Evolutionary conservation across 1,140 invertebrate species (phyloP).

Genomic region (Piezodorus guildinii): DNA sequence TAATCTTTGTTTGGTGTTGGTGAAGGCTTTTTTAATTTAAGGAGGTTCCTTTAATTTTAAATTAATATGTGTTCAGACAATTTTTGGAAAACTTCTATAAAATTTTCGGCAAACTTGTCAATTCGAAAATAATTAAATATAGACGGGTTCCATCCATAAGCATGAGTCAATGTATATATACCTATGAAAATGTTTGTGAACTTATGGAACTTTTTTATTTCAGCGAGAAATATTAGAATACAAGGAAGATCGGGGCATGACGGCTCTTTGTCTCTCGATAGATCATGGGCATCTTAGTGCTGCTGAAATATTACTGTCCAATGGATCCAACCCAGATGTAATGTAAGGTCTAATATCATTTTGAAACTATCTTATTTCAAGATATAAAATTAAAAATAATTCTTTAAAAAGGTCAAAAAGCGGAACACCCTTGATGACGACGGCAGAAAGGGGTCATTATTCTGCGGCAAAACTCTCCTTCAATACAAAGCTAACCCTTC

Average conservation of each 20-base stretch:
- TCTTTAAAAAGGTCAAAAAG: not conserved
- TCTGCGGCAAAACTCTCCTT: not conserved
- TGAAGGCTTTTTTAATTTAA: no score
- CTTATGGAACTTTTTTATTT: no score
- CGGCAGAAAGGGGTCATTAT: conserved; percentile 11
- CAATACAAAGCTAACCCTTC: conserved; percentile 4
- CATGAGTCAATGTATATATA: no score
- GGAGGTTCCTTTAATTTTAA: no score
- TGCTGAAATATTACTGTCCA: conserved; percentile 4
- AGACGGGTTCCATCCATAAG: no score
- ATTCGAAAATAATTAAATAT: no score
- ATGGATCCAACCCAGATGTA: conserved; percentile 15
- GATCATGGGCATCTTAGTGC: conserved; percentile 1
- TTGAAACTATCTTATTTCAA: not conserved
- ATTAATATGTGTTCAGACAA: no score
- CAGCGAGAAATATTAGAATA: conserved; percentile 14
- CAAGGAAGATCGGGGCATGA: conserved; percentile 7
- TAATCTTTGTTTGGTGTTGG: no score
- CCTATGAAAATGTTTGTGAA: no score
- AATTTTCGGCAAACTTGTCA: no score
- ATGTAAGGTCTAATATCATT: conserved; percentile 11
- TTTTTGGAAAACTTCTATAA: no score
- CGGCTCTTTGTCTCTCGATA: conserved; percentile 14
- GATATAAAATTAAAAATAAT: not conserved
- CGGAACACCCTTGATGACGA: conserved; percentile 14